phyloP scores from a whole-genome alignment of 2,113 vertebrate genomes.

The Macrotis lagotis region DNA sequence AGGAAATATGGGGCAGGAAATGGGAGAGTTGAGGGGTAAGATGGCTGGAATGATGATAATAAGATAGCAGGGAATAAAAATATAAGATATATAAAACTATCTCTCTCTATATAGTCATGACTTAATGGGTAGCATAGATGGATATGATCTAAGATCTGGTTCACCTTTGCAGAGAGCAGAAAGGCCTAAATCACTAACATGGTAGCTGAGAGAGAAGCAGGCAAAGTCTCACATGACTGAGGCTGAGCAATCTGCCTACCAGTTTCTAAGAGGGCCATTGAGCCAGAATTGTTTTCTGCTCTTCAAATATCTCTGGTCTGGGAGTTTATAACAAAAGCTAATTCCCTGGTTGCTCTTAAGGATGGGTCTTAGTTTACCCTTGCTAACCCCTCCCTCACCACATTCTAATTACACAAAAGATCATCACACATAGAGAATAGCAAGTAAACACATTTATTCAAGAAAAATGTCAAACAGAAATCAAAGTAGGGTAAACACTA shows the following conservation, averaged over 20 bases:
- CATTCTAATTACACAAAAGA: not conserved
- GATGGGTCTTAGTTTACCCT: not conserved
- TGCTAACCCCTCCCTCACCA: not conserved
- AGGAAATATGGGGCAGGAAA: too few species aligned
- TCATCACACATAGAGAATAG: not conserved
- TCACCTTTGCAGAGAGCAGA: not conserved
- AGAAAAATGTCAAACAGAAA: not conserved
- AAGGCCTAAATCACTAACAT: not conserved
- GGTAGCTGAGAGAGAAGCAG: not conserved
- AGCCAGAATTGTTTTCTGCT: not conserved
- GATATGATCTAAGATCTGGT: not conserved
- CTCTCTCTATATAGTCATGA: too few species aligned
- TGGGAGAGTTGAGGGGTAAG: too few species aligned
- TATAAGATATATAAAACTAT: too few species aligned
- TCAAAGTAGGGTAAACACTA: too few species aligned
- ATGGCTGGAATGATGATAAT: too few species aligned
- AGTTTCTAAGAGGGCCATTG: not conserved
- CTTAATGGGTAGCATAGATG: too few species aligned
- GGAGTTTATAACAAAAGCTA: not conserved
- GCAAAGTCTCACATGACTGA: not conserved
- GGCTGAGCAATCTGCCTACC: not conserved
- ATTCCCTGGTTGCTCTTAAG: not conserved
- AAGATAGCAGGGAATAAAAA: too few species aligned
- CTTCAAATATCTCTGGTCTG: not conserved
- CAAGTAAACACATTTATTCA: not conserved